These are phyloP conservation scores for Heloderma charlesbogerti DNA, from an alignment of 2,113 vertebrate species.

Conservation along the genomic window DNA sequence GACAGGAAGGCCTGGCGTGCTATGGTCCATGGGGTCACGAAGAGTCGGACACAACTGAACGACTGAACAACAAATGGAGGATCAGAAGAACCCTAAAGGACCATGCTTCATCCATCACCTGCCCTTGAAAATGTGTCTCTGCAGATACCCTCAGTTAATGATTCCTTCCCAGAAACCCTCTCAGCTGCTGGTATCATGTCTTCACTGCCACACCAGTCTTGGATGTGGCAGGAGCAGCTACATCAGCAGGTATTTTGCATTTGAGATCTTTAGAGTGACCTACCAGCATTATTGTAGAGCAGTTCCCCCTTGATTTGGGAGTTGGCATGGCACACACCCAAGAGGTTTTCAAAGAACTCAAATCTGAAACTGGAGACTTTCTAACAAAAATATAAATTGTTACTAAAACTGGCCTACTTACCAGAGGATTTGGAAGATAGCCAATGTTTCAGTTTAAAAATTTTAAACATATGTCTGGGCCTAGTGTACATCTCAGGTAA, in stretches of 20 bases:
- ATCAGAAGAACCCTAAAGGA: background rate
- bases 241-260: background rate
- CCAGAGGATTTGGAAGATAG: background rate
- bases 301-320: background rate
- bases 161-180: background rate
- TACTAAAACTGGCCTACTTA: background rate
- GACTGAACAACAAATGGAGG: too few relatives aligned
- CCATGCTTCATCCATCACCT: background rate
- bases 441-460: too few relatives aligned
- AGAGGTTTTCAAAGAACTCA: background rate
- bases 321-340: background rate
- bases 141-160: background rate
- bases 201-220: background rate
- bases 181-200: background rate
- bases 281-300: background rate
- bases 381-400: background rate
- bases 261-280: background rate
- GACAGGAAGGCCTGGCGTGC: too few relatives aligned
- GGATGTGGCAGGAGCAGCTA: background rate
- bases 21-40: too few relatives aligned
- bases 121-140: background rate
- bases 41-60: too few relatives aligned
- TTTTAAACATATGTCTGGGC: background rate
- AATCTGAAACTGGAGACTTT: too few relatives aligned
- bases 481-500: background rate